Evolutionary conservation across 2,797 vertebrate species (phyloP).

Genomic region (Pitangus sulphuratus): DNA sequence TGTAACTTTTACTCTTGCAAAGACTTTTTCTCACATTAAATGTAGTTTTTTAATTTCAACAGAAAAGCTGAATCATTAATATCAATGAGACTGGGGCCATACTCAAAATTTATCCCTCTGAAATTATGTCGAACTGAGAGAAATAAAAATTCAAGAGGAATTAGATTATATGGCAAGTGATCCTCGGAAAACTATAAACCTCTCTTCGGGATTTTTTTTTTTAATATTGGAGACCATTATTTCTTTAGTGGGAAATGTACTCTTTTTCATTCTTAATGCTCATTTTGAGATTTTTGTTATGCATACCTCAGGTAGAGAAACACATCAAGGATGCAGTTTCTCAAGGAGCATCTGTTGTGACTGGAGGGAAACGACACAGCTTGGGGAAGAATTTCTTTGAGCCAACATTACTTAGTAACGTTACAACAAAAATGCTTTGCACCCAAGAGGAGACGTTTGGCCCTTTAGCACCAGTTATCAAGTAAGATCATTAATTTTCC

Average conservation of each 20-base stretch:
- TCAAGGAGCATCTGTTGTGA: constrained; percentile 85
- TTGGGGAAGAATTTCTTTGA: constrained; percentile 89
- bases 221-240: background rate
- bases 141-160: background rate
- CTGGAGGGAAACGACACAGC: constrained; percentile 87
- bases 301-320: constrained; percentile 82
- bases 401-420: constrained; percentile 88
- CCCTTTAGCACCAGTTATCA: constrained; percentile 91
- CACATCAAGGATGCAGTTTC: constrained; percentile 89
- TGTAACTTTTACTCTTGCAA: background rate
- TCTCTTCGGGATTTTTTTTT: background rate
- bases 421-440: constrained; percentile 90
- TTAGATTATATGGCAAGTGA: background rate
- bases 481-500: constrained; percentile 73
- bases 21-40: background rate
- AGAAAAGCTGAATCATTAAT: background rate
- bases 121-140: background rate
- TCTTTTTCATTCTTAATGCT: background rate
- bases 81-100: background rate
- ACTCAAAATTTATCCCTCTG: background rate
- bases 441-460: constrained; percentile 92
- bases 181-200: background rate
- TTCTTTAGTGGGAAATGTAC: background rate
- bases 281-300: background rate
- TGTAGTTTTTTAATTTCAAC: background rate